Evolutionary conservation across 2,797 vertebrate species (phyloP).

Genomic region (Lophura swinhoii): DNA sequence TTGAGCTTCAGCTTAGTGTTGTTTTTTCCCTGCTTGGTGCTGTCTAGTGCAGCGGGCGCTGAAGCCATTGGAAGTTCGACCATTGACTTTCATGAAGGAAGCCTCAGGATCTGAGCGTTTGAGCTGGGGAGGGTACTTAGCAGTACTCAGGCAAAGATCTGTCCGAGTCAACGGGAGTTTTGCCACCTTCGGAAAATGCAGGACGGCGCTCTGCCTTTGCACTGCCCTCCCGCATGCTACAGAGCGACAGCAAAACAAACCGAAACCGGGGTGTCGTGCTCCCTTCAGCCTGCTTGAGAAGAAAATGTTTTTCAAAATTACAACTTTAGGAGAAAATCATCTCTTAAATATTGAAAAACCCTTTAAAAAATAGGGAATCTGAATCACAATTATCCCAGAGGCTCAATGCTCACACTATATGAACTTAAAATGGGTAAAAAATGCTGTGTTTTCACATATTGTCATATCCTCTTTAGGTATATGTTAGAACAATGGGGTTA

Average conservation of each 20-base stretch:
- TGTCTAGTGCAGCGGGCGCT: background rate
- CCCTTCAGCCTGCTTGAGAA: background rate
- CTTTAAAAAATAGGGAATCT: background rate
- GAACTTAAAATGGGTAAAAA: background rate
- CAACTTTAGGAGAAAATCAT: background rate
- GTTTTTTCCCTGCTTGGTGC: background rate
- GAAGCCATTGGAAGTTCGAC: conserved; percentile 6
- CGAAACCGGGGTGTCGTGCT: background rate
- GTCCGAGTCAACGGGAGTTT: conserved; percentile 56
- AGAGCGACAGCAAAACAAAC: background rate
- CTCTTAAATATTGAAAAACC: background rate
- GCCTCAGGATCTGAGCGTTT: conserved; percentile 52
- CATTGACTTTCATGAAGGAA: conserved; percentile 65
- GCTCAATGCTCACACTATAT: background rate
- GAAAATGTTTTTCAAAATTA: background rate
- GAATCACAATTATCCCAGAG: background rate
- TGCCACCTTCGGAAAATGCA: conserved; percentile 46
- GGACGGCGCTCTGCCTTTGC: conserved; percentile 9
- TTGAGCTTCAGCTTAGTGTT: background rate
- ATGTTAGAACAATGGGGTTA: rapidly evolving
- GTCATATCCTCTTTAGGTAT: background rate
- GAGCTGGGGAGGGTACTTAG: conserved; percentile 52
- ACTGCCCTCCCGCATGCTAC: background rate
- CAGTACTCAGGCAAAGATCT: conserved; percentile 58
- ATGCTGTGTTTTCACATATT: background rate